Evolutionary conservation across 1,140 invertebrate genomes (phyloP).

Genomic region (Gonioctena quinquepunctata): DNA sequence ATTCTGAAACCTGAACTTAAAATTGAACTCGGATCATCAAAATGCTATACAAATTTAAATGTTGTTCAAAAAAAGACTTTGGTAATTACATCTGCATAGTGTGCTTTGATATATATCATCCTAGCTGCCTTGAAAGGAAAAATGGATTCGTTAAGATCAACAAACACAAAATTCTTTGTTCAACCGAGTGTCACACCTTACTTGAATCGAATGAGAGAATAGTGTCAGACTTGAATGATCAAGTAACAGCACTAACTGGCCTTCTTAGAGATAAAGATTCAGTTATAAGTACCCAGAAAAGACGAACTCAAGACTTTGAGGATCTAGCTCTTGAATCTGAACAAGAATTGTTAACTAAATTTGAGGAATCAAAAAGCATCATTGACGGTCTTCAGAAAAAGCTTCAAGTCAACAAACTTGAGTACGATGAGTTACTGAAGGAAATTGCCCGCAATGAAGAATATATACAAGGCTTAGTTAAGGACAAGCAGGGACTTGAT

Average conservation of each 20-base stretch:
- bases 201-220: background rate
- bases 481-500: background rate
- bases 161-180: background rate
- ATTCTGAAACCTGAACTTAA: background rate
- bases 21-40: background rate
- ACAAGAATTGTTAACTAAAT: background rate
- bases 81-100: background rate
- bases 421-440: background rate
- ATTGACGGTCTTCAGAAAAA: background rate
- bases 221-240: background rate
- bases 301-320: background rate
- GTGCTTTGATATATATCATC: background rate
- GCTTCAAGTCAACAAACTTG: background rate
- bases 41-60: background rate
- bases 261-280: background rate
- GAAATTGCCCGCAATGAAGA: background rate
- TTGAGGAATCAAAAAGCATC: background rate
- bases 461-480: background rate
- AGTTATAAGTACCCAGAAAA: background rate
- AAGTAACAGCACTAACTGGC: background rate
- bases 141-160: background rate
- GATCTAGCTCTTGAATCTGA: background rate
- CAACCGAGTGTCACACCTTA: background rate
- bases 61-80: background rate
- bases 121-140: background rate